phyloP scores from a whole-genome alignment of 2,113 vertebrate species.

The Dromas ardeola region DNA sequence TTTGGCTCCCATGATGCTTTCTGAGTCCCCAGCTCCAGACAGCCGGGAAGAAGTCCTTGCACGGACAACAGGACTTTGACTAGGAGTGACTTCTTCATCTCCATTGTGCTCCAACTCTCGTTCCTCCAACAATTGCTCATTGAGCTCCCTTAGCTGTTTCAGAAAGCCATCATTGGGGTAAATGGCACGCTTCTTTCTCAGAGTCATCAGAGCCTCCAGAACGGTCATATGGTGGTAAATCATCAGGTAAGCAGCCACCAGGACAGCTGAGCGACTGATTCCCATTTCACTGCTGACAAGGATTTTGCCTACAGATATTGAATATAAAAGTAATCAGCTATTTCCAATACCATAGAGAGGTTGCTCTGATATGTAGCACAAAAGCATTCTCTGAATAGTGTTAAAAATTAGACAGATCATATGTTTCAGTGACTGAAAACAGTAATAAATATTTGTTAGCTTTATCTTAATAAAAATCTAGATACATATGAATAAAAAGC shows the following conservation, averaged over 20 bases:
- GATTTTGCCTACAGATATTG: slow-evolving; percentile 83
- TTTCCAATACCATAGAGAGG: neutral
- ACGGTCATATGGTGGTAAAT: slow-evolving; percentile 94
- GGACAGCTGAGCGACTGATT: slow-evolving; percentile 87
- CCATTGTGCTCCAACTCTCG: slow-evolving; percentile 70
- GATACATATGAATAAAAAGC: neutral
- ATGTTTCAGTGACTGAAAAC: neutral
- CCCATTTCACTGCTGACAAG: slow-evolving; percentile 97
- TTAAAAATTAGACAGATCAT: neutral
- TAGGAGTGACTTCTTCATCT: slow-evolving; percentile 72
- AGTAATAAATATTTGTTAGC: neutral
- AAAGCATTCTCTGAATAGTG: neutral
- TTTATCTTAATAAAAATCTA: neutral
- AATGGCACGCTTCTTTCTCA: slow-evolving; percentile 89
- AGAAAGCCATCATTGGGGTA: slow-evolving; percentile 94
- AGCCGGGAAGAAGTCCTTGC: slow-evolving; percentile 46
- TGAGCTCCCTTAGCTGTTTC: slow-evolving; percentile 91
- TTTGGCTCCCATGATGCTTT: slow-evolving; percentile 71
- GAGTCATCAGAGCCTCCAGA: slow-evolving; percentile 87
- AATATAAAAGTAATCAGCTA: slow-evolving; percentile 5
- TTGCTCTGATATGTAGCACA: neutral
- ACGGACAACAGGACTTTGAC: slow-evolving; percentile 80
- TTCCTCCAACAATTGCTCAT: slow-evolving; percentile 90
- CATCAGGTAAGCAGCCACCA: slow-evolving; percentile 96
- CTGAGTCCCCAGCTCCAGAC: slow-evolving; percentile 43